Base-by-base conservation (phyloP, 2,888 invertebrate species). In the Julus scandinavius region DNA sequence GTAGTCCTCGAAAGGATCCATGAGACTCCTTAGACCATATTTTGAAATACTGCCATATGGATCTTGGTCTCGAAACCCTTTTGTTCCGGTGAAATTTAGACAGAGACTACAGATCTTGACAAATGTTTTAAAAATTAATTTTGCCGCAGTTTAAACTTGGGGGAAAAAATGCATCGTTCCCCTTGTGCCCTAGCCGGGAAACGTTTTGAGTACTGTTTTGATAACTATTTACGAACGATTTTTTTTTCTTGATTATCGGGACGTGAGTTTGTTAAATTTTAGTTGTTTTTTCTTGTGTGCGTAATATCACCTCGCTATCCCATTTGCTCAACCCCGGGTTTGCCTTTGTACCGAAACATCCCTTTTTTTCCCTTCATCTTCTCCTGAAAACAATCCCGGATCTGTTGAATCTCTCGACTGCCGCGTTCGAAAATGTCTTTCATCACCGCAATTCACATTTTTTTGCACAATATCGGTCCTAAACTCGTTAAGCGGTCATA, bases 191-290 rank as follows among this genome's bases (percentile, higher is more conserved):
- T 54, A 13, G 9, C n/a, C n/a, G 5, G n/a, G 6, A n/a, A 63
- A 63, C n/a, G 63, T 63, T 63, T 63, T n/a, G n/a, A 63, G n/a
- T n/a, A 0, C n/a, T 20, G 7, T 63, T 63, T 63, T 63, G 7
- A n/a, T 63, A 63, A n/a, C 7, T 54, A 13, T 54, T 63, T 63
- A n/a, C n/a, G 20, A 20, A 72, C 9, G 7, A 5, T 20, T n/a
- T 72, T 72, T 63, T 17, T 17, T 63, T 63, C 58, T n/a, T n/a
- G 58, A n/a, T 63, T 63, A 45, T 63, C 58, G n/a, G 58, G 58
- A 63, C n/a, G 45, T 7, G 6, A 45, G 45, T 45, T 7, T 5
- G 45, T 45, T 0, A 29, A 29, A 50, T 50, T 63, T 63, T 20
- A 17, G 7, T 29, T 29, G 0, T 63, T 29, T 2, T 80, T 15